Conservation (phyloP, 2,797 vertebrate genomes). For the Hippocampus kuda region DNA sequence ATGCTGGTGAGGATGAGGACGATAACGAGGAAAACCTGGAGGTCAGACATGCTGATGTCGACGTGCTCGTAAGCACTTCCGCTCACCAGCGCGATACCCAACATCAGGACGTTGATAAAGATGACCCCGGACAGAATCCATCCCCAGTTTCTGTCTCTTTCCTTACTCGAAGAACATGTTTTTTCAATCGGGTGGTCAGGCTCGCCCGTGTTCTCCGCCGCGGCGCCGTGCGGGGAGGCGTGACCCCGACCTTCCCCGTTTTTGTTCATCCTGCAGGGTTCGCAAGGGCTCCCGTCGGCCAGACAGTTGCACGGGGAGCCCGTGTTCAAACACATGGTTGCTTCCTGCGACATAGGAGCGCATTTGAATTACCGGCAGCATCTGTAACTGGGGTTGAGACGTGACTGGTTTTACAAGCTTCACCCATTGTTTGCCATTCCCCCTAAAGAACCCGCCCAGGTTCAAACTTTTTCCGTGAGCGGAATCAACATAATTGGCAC, state of each 20-base stretch:
- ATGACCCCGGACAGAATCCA: conserved; percentile 82
- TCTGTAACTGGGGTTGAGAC: conserved; percentile 13
- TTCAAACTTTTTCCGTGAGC: conserved; percentile 22
- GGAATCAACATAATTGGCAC: conserved; percentile 24
- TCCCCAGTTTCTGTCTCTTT: conserved; percentile 75
- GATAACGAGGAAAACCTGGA: conserved; percentile 78
- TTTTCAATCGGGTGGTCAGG: conserved; percentile 23
- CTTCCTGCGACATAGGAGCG: conserved; percentile 5
- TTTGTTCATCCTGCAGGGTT: conserved; percentile 58
- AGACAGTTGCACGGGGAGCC: conserved; percentile 39
- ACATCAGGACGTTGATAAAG: conserved; percentile 74
- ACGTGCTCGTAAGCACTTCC: conserved; percentile 71
- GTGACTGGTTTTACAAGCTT: conserved; percentile 42
- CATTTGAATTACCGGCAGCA: conserved; percentile 14
- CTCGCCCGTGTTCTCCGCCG: background rate
- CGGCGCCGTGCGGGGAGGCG: conserved; percentile 9
- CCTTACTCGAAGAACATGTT: conserved; percentile 32
- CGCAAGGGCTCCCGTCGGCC: conserved; percentile 37
- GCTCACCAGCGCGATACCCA: conserved; percentile 80
- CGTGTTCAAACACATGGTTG: conserved; percentile 48
- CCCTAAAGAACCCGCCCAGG: conserved; percentile 29
- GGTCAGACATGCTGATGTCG: conserved; percentile 62
- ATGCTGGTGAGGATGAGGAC: conserved; percentile 72
- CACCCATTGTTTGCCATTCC: conserved; percentile 23
- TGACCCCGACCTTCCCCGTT: conserved; percentile 49